Evolutionary conservation across 1,140 invertebrate species (phyloP), one percentile per base, ranked within the genome.

Genomic region (Tachypleus tridentatus): DNA sequence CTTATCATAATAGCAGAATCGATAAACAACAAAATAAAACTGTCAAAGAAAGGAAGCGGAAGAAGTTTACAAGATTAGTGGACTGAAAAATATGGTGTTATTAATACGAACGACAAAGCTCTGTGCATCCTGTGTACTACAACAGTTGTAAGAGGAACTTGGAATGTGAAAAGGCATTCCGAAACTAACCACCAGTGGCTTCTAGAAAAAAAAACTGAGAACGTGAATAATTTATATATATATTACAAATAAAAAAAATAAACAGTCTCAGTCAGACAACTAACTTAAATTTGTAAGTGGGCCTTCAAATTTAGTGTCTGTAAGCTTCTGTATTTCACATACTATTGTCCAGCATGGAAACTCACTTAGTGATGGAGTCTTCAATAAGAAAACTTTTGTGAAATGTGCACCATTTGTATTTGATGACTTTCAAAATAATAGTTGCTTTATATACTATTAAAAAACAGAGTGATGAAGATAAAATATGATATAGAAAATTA

Each of bases 341-440:
- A 11, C 56, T 29, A 57, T 4, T 11, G 4, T 29, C 29, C 8
- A 57, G 56, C 56, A 57, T 57, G 56, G 56, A 57, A 57, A 57
- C 10, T 4, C 9, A 4, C 56, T 57, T 29, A 57, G 56, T 57
- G 3, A 57, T 11, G 56, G 56, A 57, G 56, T 4, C 10, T 57
- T 57, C 29, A 57, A 11, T 57, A 57, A 57, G 29, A 29, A 57
- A 57, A 57, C 56, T 57, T 29, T 57, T 57, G 10, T 57, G 29
- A 57, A 8, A 57, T 57, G 56, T 57, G 56, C 56, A 57, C 56
- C 56, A 57, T 10, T 57, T 57, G 10, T 57, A 57, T 57, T 57
- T 57, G 10, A 57, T 29, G 8, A 7, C 29, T 11, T 57, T 10
- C 56, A 57, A 29, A 57, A 57, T 57, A 57, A 57, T 29, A 57